Evolutionary conservation across 2,888 invertebrate genomes (phyloP), one percentile per base, ranked within the genome.

Genomic region (Plagodis pulveraria): DNA sequence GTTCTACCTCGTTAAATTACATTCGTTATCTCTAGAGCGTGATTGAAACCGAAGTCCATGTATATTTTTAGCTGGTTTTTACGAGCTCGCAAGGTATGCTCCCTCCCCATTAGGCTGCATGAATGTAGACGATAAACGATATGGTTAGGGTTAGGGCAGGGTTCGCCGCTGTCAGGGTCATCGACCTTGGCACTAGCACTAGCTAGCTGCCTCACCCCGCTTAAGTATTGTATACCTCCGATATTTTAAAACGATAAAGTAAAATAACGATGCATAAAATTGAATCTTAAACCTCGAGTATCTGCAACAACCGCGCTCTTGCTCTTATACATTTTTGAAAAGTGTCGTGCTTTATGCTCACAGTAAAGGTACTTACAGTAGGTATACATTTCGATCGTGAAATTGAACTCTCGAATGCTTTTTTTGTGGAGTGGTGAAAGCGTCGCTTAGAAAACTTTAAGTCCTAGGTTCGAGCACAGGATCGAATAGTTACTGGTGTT

Each of bases 101-200:
- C 54, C 35, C 36, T 40, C 44, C 38, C 44, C 58, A 55, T 61
- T 49, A 56, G 36, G 52, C 56, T 46, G 56, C 60, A 56, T 52
- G 56, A 51, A 49, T 41, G 52, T 56, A 42, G 52, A 52, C 60
- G 52, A 61, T 52, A 52, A 61, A 45, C 51, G 56, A 40, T 41
- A 54, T 45, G 48, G 56, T 22, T 49, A 41, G 49, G 52, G 52
- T 38, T 54, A 48, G 54, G 54, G 54, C 6, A 54, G 49, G 54
- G 52, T 51, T 47, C 44, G 54, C 51, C 51, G 41, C 35, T 44
- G 52, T 41, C 60, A 61, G 56, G 56, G 60, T 61, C 52, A 42
- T 36, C 45, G 60, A 56, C 56, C 60, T 61, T 61, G 52, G n/a
- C 42, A 12, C 12, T 12, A 9, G 33, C 44, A 48, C 47, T 49